A percentile compares a stretch with the other conserved stretches of the same genome.
Evolutionary conservation across 2,113 vertebrate genomes (phyloP).

Genomic region (Bolborhynchus lineola): DNA sequence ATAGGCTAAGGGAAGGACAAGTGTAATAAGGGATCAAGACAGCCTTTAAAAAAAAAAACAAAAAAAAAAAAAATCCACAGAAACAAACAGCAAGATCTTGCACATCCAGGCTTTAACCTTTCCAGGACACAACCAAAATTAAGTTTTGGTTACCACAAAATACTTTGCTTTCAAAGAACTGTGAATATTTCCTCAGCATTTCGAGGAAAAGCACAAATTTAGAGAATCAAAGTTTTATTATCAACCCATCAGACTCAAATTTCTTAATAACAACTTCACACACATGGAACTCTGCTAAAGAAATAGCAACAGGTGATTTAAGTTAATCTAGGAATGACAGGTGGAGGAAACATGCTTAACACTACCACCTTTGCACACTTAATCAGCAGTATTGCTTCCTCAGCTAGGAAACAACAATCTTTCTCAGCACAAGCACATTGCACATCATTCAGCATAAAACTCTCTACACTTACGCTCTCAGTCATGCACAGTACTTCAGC

Average conservation of each 20-base stretch:
- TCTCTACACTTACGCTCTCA: not conserved
- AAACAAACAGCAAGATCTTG: not conserved
- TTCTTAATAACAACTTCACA: not conserved
- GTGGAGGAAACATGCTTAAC: not conserved
- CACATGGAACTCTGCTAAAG: not conserved
- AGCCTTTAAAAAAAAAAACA: not conserved
- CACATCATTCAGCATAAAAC: not conserved
- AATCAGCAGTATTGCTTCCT: not conserved
- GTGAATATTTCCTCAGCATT: not conserved
- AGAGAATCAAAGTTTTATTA: not conserved
- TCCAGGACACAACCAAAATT: not conserved
- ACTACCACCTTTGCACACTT: not conserved
- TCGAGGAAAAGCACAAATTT: not conserved
- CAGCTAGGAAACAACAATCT: not conserved
- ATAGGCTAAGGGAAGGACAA: not conserved
- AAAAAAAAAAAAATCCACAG: not conserved
- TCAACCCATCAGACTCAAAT: not conserved
- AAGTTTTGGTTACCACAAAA: not conserved
- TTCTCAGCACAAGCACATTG: not conserved
- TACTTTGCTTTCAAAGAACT: not conserved
- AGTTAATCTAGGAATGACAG: not conserved
- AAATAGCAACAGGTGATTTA: not conserved
- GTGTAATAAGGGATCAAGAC: not conserved
- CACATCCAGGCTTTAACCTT: not conserved
- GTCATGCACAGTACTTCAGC: not conserved